Conservation (phyloP, 2,888 invertebrate genomes). For the Amphipoea oculea region DNA sequence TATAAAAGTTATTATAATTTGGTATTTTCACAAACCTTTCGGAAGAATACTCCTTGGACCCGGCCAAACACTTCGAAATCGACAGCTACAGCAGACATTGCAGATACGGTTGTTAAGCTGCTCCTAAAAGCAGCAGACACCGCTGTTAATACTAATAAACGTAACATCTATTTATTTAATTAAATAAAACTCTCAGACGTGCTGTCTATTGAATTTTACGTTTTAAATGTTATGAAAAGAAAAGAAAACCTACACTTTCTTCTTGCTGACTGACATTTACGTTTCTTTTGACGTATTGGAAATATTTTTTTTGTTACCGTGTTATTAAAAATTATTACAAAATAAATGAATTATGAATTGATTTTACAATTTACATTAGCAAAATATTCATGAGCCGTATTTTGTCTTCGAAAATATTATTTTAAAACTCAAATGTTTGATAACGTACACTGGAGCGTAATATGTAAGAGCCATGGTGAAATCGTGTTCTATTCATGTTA, state of each 20-base stretch:
- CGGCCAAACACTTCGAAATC: conserved; percentile 92
- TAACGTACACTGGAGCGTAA: conserved; percentile 9
- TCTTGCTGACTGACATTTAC: conserved; percentile 38
- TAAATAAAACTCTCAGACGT: not conserved
- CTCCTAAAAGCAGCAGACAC: conserved; percentile 70
- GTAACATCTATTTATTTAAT: conserved; percentile 71
- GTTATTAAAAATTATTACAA: not conserved
- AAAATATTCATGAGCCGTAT: not conserved
- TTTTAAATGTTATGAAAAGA: not conserved
- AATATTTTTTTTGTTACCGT: not conserved
- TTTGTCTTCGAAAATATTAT: not conserved
- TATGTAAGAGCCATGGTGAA: not conserved
- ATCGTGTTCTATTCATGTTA: conserved; percentile 17
- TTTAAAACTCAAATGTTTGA: not conserved
- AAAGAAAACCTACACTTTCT: not conserved
- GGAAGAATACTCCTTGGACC: conserved; percentile 92
- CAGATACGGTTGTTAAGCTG: conserved; percentile 62
- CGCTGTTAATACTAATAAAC: conserved; percentile 74
- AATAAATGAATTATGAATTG: no score
- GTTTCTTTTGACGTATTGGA: conserved; percentile 24
- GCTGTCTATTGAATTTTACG: not conserved
- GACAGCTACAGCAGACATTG: conserved; percentile 76
- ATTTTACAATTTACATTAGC: not conserved
- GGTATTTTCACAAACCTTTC: conserved; percentile 86
- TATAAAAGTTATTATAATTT: not conserved